phyloP scores from a whole-genome alignment of 1,140 invertebrate genomes.

The Galendromus occidentalis region DNA sequence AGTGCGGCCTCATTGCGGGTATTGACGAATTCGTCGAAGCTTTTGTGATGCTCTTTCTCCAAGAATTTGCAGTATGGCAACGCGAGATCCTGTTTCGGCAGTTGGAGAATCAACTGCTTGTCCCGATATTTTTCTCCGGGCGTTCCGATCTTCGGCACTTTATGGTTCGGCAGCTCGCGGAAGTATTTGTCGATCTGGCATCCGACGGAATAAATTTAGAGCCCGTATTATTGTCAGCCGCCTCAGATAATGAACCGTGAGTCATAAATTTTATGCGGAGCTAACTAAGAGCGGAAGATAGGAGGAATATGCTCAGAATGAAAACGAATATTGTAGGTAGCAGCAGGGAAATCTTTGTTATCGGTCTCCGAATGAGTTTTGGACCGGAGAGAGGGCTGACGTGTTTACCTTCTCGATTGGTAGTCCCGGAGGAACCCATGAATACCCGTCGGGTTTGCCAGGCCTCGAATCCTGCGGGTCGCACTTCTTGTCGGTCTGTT shows the following conservation, averaged over 20 bases:
- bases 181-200: slow-evolving; percentile 45
- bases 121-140: slow-evolving; percentile 55
- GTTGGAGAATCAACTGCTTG: slow-evolving; percentile 61
- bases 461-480: neutral
- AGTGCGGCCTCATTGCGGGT: slow-evolving; percentile 80
- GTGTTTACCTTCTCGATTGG: slow-evolving; percentile 35
- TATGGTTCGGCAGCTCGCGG: slow-evolving; percentile 47
- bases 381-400: slow-evolving; percentile 10
- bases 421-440: slow-evolving; percentile 62
- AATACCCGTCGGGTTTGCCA: slow-evolving; percentile 36
- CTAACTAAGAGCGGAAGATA: too few relatives aligned
- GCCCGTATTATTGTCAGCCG: too few relatives aligned
- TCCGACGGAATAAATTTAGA: too few relatives aligned
- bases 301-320: too few relatives aligned
- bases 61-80: slow-evolving; percentile 69
- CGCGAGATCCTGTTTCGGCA: slow-evolving; percentile 84
- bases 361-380: too few relatives aligned
- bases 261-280: too few relatives aligned
- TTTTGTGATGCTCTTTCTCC: slow-evolving; percentile 44
- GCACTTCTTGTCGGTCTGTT: slow-evolving; percentile 25
- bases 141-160: slow-evolving; percentile 50
- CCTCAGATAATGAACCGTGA: too few relatives aligned
- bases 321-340: too few relatives aligned
- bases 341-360: too few relatives aligned
- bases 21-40: slow-evolving; percentile 70